Percentiles rank a stretch among this genome's conserved stretches.
These are phyloP conservation scores for Esox niger DNA, from an alignment of 2,113 vertebrate genomes.

Conservation along the genomic window DNA sequence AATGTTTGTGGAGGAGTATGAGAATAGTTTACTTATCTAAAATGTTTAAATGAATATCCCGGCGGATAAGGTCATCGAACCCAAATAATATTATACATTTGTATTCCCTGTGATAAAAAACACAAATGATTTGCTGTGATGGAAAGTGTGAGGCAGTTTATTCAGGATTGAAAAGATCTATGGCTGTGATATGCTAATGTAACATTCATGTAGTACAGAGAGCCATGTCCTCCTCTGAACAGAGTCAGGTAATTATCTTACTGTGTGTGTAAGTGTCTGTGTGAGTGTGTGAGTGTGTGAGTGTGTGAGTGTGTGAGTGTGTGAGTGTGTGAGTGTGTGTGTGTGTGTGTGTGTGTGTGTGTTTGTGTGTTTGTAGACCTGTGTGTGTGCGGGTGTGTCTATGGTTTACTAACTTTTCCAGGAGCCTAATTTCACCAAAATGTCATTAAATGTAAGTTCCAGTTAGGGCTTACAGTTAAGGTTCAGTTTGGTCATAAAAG, in stretches of 20 bases:
- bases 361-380: neutral
- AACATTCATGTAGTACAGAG: constrained; percentile 34
- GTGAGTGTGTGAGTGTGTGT: too few relatives aligned
- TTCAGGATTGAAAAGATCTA: constrained; percentile 28
- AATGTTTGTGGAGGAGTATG: neutral
- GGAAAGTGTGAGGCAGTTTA: constrained; percentile 35
- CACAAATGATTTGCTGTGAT: constrained; percentile 27
- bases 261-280: too few relatives aligned
- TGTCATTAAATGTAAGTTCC: too few relatives aligned
- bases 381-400: neutral
- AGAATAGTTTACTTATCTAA: neutral
- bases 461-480: too few relatives aligned
- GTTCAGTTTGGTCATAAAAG: too few relatives aligned
- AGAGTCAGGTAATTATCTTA: too few relatives aligned
- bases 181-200: constrained; percentile 35
- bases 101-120: neutral
- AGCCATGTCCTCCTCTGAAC: constrained; percentile 7
- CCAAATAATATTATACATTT: constrained; percentile 1
- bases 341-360: neutral
- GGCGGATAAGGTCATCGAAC: too few relatives aligned
- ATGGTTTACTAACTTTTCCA: too few relatives aligned
- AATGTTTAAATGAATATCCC: neutral
- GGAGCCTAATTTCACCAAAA: too few relatives aligned
- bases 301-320: too few relatives aligned
- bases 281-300: too few relatives aligned